Base-by-base conservation (phyloP, 1,140 invertebrate genomes). In the Temnothorax curvispinosus region DNA sequence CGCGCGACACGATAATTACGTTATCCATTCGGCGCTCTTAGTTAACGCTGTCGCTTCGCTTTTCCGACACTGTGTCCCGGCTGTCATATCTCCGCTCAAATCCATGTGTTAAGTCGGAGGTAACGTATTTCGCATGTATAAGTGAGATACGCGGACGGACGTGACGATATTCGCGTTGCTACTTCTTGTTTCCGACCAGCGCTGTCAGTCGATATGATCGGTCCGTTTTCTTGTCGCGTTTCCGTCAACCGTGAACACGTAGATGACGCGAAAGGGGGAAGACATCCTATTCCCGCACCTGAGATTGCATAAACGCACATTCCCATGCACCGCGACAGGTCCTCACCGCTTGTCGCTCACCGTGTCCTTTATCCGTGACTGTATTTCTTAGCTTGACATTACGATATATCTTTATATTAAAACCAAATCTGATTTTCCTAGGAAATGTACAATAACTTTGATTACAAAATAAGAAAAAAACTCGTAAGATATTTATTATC, bases 21-120 rank as follows among this genome's bases (percentile, higher is more conserved):
- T 84, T 84, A 84, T 7, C 69, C 80, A 75, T 84, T 75, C 60
- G 52, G 52, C 58, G 71, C 65, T 65, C 58, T 84, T 86, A 67
- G 62, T 84, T 75, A 86, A 84, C 27, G 80, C 27, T 60, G 80
- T 74, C 69, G 80, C 67, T 47, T 27, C 58, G 69, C 69, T 87
- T 69, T 77, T 76, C 85, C 65, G 85, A 58, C 64, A 85, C 44
- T 21, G 56, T 21, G 52, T 60, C 18, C 54, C 27, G 38, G 0
- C 6, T 41, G 80, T 84, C 80, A 82, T 56, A 72, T 60, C 62
- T 44, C 35, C 62, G 77, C 47, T 54, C 15, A 18, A 41, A 67
- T 2, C 58, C 27, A 18, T 38, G 67, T 32, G 80, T 72, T 82
- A 72, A 82, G 78, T 72, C 78, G 27, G 38, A 35, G 41, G 54